Evolutionary conservation across 2,888 invertebrate species (phyloP), one percentile per base, ranked within the genome.

Genomic region (Drosophila melanosoma): DNA sequence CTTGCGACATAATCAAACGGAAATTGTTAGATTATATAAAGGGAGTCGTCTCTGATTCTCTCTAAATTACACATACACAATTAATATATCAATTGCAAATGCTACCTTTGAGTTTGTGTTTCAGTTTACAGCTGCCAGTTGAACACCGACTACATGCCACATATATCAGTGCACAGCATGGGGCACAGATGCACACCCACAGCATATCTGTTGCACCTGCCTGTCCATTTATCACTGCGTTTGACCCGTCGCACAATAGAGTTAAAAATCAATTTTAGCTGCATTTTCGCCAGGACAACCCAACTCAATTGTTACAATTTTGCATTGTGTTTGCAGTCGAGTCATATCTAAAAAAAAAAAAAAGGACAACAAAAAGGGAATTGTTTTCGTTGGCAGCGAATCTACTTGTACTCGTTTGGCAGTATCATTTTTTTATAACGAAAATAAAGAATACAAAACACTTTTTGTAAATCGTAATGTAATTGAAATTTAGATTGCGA

Each of bases 221-320:
- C 42, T 32, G 56, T 49, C 66, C 81, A 77, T 79, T 77, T 81
- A 77, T 79, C 79, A 79, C 58, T 60, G 52, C 40, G 48, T 20
- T 40, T 5, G 42, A 7, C 35, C 20, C 38, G 45, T 17, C 26
- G 54, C 49, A 76, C 76, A 76, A 76, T 79, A 38, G 69, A 76
- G 64, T 74, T 63, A 23, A 69, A 79, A 82, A 79, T 76, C 73
- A 79, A 81, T 81, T 76, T 69, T 53, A 63, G 56, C 61, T 79
- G 82, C 68, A 75, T 58, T 68, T 68, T 53, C 53, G 68, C 65
- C 64, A 61, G 45, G 52, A 38, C 63, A 75, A 76, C 49, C 54
- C 38, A 33, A 40, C 54, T 68, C 79, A 69, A 79, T 81, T 79
- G 82, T 79, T 79, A 66, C 66, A 61, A 79, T 82, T 80, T 72